A percentile compares a stretch with the other conserved stretches of the same genome.
Conservation (phyloP, 2,888 invertebrate genomes). For the Netelia inedita region DNA sequence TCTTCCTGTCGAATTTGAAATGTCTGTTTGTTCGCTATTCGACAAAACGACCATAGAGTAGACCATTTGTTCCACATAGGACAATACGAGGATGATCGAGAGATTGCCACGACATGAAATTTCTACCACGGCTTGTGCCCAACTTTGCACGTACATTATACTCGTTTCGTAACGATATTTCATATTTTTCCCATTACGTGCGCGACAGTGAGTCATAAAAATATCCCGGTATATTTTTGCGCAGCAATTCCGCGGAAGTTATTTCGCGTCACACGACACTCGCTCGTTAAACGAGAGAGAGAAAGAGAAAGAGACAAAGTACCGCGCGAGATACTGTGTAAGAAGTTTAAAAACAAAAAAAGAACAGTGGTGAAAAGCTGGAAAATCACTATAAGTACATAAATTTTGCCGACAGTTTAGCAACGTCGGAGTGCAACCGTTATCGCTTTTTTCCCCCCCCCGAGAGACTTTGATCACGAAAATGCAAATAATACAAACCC, state of each 20-base stretch:
- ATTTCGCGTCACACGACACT: constrained; percentile 28
- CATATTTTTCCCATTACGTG: neutral
- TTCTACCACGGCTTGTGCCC: too few relatives aligned
- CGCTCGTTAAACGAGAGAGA: constrained; percentile 49
- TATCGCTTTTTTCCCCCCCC: constrained; percentile 43
- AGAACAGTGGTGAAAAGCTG: constrained; percentile 42
- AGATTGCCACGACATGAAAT: too few relatives aligned
- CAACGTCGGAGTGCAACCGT: constrained; percentile 39
- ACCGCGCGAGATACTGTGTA: neutral
- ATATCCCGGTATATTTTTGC: constrained; percentile 36
- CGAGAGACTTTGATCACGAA: constrained; percentile 33
- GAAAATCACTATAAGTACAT: constrained; percentile 58
- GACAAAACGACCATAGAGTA: neutral
- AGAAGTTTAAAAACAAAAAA: constrained; percentile 13
- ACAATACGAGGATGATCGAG: neutral
- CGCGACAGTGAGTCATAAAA: constrained; percentile 28
- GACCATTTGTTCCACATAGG: neutral
- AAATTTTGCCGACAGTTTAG: constrained; percentile 60
- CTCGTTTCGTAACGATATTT: neutral
- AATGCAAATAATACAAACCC: constrained; percentile 50
- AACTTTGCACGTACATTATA: too few relatives aligned
- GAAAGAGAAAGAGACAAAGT: constrained; percentile 8
- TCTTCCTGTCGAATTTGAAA: neutral
- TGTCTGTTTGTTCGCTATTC: neutral
- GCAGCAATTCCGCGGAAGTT: constrained; percentile 26